phyloP scores from a whole-genome alignment of 2,888 invertebrate genomes.

The Molanna angustata region DNA sequence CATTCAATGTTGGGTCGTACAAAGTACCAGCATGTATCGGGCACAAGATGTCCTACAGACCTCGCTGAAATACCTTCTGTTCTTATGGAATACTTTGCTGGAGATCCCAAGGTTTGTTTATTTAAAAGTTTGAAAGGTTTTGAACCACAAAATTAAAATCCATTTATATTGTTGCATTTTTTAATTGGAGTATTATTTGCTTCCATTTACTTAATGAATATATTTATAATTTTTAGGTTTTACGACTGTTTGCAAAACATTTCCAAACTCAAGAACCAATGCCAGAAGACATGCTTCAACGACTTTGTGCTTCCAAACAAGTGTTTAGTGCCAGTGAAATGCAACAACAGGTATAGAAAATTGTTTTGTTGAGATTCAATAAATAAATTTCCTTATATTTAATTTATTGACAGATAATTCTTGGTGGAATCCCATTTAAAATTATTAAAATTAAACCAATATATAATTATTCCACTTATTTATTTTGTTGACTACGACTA shows the following conservation, averaged over 20 bases:
- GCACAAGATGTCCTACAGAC: slow-evolving; percentile 96
- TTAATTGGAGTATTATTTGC: no score
- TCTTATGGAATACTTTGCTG: slow-evolving; percentile 96
- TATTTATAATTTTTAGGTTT: no score
- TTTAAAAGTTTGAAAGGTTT: not conserved
- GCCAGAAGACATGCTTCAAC: slow-evolving; percentile 73
- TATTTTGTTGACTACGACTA: no score
- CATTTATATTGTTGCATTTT: not conserved
- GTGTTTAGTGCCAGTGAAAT: slow-evolving; percentile 87
- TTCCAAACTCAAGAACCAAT: slow-evolving; percentile 84
- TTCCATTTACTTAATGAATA: no score
- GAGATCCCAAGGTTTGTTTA: slow-evolving; percentile 59
- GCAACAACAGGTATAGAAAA: slow-evolving; percentile 66
- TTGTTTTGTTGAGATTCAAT: not conserved
- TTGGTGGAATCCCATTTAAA: no score
- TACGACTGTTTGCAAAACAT: slow-evolving; percentile 84
- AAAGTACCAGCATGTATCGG: slow-evolving; percentile 94
- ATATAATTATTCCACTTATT: no score
- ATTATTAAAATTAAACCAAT: no score
- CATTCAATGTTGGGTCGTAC: slow-evolving; percentile 98
- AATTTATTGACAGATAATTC: no score
- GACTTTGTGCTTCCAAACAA: slow-evolving; percentile 81
- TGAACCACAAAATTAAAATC: not conserved
- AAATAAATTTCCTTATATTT: no score
- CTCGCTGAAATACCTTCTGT: slow-evolving; percentile 99